Conservation (phyloP, 1,140 invertebrate genomes). For the Drosophila murphyi region DNA sequence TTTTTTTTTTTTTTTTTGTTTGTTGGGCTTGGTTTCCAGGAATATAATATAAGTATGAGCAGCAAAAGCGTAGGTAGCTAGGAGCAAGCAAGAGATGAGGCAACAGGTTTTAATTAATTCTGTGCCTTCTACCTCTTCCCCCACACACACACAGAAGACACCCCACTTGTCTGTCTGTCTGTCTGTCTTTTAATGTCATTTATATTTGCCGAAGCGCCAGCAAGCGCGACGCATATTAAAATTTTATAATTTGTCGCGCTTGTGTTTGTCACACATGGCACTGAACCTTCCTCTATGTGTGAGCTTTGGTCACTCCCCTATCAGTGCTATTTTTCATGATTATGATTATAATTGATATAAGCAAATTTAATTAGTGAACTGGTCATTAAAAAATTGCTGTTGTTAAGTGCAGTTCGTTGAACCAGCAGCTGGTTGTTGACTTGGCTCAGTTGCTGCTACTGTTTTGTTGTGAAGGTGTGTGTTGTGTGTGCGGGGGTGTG, state of each 20-base stretch:
- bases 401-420: conserved; percentile 39
- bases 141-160: not conserved
- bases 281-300: not conserved
- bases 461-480: conserved; percentile 8
- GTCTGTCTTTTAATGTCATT: conserved; percentile 2
- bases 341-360: conserved; percentile 45
- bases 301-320: not conserved
- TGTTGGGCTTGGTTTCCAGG: conserved; percentile 16
- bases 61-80: conserved; percentile 2
- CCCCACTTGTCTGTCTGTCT: not conserved
- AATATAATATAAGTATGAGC: not conserved
- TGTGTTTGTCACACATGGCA: not conserved
- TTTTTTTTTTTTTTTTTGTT: not conserved
- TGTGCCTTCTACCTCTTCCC: not conserved
- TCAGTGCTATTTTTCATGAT: conserved; percentile 15
- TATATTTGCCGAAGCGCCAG: not conserved
- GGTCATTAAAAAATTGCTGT: conserved; percentile 26
- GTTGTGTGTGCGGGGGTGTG: conserved; percentile 11
- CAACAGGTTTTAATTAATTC: conserved; percentile 60
- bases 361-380: conserved; percentile 47
- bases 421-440: conserved; percentile 38
- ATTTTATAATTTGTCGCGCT: conserved; percentile 5
- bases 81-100: not conserved
- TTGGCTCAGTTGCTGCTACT: not conserved
- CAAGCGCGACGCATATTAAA: conserved; percentile 10